A percentile compares a stretch with the other conserved stretches of the same genome.
Evolutionary conservation across 2,888 invertebrate genomes (phyloP).

Genomic region (Tachina grossa): DNA sequence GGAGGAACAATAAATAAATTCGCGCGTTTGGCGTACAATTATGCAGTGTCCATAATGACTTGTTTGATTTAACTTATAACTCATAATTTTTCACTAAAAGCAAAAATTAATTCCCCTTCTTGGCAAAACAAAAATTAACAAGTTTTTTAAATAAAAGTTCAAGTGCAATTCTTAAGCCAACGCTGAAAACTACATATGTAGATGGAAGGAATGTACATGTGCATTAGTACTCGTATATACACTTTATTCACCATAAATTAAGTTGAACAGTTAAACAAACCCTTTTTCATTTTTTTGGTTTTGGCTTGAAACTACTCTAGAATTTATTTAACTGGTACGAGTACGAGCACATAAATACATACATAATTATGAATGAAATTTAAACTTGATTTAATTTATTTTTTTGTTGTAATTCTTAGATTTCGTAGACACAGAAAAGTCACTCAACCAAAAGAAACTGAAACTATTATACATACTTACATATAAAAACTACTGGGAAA

Average conservation of each 20-base stretch:
- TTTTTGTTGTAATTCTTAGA: background rate
- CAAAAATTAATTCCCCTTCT: background rate
- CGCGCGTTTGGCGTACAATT: conserved; percentile 36
- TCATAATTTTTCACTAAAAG: conserved; percentile 10
- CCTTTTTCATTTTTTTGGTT: background rate
- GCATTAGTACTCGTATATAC: background rate
- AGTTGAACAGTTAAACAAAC: conserved; percentile 23
- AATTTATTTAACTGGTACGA: background rate
- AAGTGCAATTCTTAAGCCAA: background rate
- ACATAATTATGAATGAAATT: conserved; percentile 65
- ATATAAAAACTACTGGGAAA: conserved; percentile 13
- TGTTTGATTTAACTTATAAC: conserved; percentile 44
- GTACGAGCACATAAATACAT: conserved; percentile 17
- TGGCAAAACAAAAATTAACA: background rate
- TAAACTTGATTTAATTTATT: conserved; percentile 58
- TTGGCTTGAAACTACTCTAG: background rate
- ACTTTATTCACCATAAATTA: background rate
- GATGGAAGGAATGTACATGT: background rate
- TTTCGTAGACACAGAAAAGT: conserved; percentile 30
- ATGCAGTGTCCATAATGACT: conserved; percentile 58
- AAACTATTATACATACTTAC: conserved; percentile 38
- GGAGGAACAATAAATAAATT: conserved; percentile 26
- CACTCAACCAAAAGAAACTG: conserved; percentile 53
- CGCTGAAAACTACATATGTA: background rate
- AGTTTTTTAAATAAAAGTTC: background rate